Evolutionary conservation across 1,140 invertebrate genomes (phyloP), one percentile per base, ranked within the genome.

Genomic region (Brachionus paranguensis): DNA sequence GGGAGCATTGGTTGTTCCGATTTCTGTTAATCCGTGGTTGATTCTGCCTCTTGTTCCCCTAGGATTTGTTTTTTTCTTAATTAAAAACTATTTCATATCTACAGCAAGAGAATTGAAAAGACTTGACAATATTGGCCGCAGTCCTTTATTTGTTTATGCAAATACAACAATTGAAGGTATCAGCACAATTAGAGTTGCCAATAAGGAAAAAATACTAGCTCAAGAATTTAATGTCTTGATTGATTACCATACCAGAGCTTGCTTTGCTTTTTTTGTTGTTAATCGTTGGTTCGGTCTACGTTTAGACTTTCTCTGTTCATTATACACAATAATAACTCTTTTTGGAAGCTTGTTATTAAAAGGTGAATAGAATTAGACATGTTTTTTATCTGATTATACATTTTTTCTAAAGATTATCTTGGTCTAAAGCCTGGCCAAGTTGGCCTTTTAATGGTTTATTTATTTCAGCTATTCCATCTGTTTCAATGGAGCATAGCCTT

Each of bases 131-230:
- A 81, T 81, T 64, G 78, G 78, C 41, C 87, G 91, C 33, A 91
- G 90, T 86, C 95, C 95, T 0, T 91, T 96, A 0, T 95, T 94
- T 86, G 93, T 94, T 8, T 95, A 97, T 87, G 90, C 98, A 78
- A 95, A 93, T 88, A 93, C 95, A 24, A 93, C 95, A 0, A 89
- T 97, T 0, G 94, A 95, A 89, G 96, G 96, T 6, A 90, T 98
- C 29, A 92, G 94, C 0, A 97, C 95, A 0, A 95, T 98, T 78
- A 91, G 96, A 84, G 94, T 95, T 0, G 96, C 94, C 85, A 91
- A 91, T 43, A 89, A 91, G 3, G 90, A 96, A 88, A 90, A 93
- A 8, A 87, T 86, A 72, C 89, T 88, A 64, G 83, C 85, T 55
- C 85, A 93, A 72, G 91, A 97, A 11, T 93, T 93, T 85, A 88